Evolutionary conservation across 2,113 vertebrate species (phyloP).

Genomic region (Lontra canadensis): DNA sequence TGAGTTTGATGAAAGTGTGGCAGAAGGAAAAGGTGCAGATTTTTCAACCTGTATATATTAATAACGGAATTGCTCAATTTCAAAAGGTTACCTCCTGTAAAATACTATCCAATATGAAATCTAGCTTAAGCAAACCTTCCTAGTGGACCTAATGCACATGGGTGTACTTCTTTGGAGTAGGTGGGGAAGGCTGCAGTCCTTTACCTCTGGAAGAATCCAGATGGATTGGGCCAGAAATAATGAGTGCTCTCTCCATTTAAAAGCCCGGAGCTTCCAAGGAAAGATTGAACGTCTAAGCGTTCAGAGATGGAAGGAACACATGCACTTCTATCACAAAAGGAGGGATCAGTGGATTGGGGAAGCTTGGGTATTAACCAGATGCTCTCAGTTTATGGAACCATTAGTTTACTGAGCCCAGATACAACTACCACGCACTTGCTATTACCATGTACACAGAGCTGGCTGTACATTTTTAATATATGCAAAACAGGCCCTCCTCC

Average conservation of each 20-base stretch:
- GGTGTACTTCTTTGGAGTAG: background rate
- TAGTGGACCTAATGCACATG: accelerated
- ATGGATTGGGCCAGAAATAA: no score
- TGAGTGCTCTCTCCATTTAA: background rate
- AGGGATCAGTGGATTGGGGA: background rate
- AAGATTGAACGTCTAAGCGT: accelerated
- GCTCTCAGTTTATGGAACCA: background rate
- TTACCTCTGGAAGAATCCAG: no score
- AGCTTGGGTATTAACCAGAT: background rate
- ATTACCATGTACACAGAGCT: background rate
- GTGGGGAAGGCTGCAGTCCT: background rate
- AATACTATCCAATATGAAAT: background rate
- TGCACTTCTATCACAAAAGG: accelerated
- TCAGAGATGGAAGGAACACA: background rate
- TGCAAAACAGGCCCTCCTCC: background rate
- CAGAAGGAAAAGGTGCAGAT: background rate
- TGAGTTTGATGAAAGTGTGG: background rate
- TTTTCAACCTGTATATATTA: background rate
- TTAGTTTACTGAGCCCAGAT: background rate
- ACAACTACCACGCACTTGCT: background rate
- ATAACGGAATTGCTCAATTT: background rate
- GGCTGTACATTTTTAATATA: background rate
- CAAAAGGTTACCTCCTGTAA: background rate
- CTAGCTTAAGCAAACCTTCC: background rate
- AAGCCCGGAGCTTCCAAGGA: background rate